Conservation (phyloP, 2,888 invertebrate species). For the Agonopterix subpropinquella region DNA sequence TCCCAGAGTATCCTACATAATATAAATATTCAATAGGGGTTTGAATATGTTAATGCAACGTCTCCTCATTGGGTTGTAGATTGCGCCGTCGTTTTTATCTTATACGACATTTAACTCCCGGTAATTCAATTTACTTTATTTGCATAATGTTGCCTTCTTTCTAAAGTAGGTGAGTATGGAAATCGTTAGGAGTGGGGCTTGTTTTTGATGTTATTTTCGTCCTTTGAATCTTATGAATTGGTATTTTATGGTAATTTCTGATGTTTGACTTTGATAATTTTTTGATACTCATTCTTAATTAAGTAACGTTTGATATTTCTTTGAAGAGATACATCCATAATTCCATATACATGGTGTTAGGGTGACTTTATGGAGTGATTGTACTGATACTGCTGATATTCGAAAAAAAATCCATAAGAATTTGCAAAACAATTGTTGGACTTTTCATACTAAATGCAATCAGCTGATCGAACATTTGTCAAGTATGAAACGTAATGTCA, state of each 20-base stretch:
- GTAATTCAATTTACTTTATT: slow-evolving; percentile 75
- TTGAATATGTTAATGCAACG: slow-evolving; percentile 71
- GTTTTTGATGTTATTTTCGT: slow-evolving; percentile 20
- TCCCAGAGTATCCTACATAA: slow-evolving; percentile 33
- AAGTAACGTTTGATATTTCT: not conserved
- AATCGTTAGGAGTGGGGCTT: slow-evolving; percentile 33
- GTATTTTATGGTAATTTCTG: slow-evolving; percentile 18
- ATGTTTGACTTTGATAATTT: slow-evolving; percentile 3
- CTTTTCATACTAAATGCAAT: too few species aligned
- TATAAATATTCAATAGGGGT: slow-evolving; percentile 74
- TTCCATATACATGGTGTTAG: too few species aligned
- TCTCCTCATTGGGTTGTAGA: slow-evolving; percentile 74
- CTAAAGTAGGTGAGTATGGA: slow-evolving; percentile 71
- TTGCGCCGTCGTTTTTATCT: slow-evolving; percentile 74
- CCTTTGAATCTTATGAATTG: slow-evolving; percentile 26
- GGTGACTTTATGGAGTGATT: too few species aligned
- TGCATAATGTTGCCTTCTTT: slow-evolving; percentile 67
- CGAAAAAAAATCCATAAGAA: too few species aligned
- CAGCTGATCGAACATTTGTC: too few species aligned
- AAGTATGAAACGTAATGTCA: too few species aligned
- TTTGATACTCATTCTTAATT: slow-evolving; percentile 4
- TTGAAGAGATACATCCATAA: too few species aligned
- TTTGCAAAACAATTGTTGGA: too few species aligned
- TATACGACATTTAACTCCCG: slow-evolving; percentile 75
- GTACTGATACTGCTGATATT: too few species aligned